Conservation (phyloP, 2,113 vertebrate genomes). For the Balaenoptera acutorostrata region DNA sequence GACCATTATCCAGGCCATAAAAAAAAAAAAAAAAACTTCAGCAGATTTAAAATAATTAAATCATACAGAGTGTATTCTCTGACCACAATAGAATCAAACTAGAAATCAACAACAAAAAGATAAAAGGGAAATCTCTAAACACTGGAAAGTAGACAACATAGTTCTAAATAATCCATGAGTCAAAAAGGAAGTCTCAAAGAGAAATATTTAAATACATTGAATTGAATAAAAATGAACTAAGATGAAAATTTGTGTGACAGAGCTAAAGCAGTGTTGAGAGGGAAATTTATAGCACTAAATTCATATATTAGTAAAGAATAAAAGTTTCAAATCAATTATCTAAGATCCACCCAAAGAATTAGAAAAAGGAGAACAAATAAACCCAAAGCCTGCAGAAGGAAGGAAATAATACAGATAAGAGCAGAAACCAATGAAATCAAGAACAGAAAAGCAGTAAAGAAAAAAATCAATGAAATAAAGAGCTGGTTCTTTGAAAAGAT, state of each 20-base stretch:
- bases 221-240: background rate
- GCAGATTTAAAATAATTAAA: background rate
- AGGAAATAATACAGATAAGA: background rate
- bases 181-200: background rate
- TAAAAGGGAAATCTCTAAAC: background rate
- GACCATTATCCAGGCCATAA: background rate
- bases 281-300: background rate
- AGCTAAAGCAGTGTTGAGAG: background rate
- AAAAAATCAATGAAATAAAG: background rate
- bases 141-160: background rate
- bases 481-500: background rate
- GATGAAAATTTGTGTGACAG: background rate
- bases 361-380: background rate
- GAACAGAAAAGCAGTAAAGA: background rate
- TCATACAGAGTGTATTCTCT: background rate
- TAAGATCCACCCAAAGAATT: background rate
- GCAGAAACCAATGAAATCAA: background rate
- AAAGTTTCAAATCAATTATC: background rate
- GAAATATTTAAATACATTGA: background rate
- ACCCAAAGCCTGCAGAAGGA: background rate
- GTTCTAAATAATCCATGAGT: background rate
- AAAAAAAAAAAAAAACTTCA: background rate
- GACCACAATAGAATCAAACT: background rate
- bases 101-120: background rate
- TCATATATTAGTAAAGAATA: background rate